Evolutionary conservation across 2,888 invertebrate species (phyloP), one percentile per base, ranked within the genome.

Genomic region (Ochropleura plecta): DNA sequence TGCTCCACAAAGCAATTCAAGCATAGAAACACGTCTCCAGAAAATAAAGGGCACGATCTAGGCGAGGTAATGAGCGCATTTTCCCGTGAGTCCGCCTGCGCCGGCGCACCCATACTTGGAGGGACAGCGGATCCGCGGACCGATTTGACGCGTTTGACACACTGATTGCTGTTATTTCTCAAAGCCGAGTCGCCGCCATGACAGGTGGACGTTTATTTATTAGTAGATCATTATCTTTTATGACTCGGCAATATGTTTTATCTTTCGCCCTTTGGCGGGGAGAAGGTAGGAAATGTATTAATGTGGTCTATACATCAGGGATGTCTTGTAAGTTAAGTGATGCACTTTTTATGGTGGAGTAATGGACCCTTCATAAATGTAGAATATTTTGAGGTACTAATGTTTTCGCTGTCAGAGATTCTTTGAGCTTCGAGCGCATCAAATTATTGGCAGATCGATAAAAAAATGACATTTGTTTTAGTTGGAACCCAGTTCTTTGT

Each of bases 91-190:
- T 73, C 72, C 73, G 67, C 57, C 57, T 72, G 74, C 76, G 82
- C 70, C 49, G 5, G 81, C 79, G 76, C 86, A 70, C 66, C 91
- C 91, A 86, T 90, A 89, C 86, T 88, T 79, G 89, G 89, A 83
- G 82, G 71, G 85, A 85, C 86, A 85, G 78, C 85, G 84, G 83
- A 85, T 86, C 83, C 74, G 82, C 79, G 82, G 85, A 86, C 84
- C 86, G 85, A 86, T 83, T 88, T 88, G 86, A 88, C 85, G 78
- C 74, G 78, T 84, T 85, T 88, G 90, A 89, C 91, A 86, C 78
- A 69, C 76, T 88, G 91, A 91, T 90, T 90, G 88, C 89, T 81
- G 86, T 82, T 86, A 88, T 88, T 81, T 79, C 86, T 87, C 89
- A 89, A 89, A 89, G 89, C 80, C 46, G 64, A 83, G 82, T 83